Percentiles rank a stretch among this genome's conserved stretches.
These are phyloP conservation scores for Paraplagusia blochii DNA, from an alignment of 2,113 vertebrate genomes.

Conservation along the genomic window DNA sequence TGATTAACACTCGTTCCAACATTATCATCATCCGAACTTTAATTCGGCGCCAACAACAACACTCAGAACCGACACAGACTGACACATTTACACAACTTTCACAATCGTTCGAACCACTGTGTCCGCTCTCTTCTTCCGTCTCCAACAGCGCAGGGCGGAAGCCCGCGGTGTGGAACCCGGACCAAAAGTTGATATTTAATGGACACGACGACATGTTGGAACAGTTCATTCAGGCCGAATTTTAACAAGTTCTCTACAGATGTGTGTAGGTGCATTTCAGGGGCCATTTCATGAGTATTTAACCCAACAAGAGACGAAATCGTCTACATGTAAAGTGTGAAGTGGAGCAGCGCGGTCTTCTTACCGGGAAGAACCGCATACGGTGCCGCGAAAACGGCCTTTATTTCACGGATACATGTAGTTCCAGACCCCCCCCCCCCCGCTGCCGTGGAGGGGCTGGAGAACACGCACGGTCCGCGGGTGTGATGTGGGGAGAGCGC, in stretches of 20 bases:
- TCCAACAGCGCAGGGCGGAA: conserved; percentile 34
- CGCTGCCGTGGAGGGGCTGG: conserved; percentile 2
- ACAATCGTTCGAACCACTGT: not conserved
- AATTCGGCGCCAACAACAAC: conserved; percentile 18
- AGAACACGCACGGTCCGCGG: conserved; percentile 7
- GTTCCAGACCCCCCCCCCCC: conserved; percentile 27
- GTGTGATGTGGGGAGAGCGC: not conserved
- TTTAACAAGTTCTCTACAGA: not conserved
- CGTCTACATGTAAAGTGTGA: conserved; percentile 9
- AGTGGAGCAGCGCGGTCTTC: conserved; percentile 2
- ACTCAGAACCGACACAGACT: not conserved
- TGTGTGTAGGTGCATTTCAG: too few relatives aligned
- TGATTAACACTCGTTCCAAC: fast-evolving
- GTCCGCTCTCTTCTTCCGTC: conserved; percentile 3
- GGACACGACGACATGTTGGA: not conserved
- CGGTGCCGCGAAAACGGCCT: not conserved
- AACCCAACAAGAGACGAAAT: not conserved
- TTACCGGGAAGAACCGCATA: not conserved
- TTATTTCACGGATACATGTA: not conserved
- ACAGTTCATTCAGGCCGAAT: conserved; percentile 16
- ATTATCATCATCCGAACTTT: not conserved
- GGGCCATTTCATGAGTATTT: not conserved
- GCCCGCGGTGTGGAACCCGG: not conserved
- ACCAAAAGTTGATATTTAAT: conserved; percentile 19
- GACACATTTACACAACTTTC: conserved; percentile 23